Conservation (phyloP, 2,888 invertebrate species). For the Drosophila birchii region DNA sequence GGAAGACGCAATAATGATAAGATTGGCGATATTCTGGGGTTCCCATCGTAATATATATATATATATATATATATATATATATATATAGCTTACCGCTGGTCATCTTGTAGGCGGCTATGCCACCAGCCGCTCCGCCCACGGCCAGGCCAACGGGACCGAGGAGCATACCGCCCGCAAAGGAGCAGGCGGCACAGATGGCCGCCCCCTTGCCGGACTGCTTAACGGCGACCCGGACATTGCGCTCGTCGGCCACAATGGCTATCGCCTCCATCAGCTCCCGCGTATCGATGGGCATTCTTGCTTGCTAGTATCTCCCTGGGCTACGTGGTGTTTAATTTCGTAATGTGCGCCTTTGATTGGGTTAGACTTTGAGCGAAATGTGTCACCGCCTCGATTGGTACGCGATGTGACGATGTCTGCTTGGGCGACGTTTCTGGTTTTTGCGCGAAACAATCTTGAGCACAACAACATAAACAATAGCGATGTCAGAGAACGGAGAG, state of each 20-base stretch:
- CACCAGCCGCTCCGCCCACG: constrained; percentile 83
- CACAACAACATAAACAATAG: constrained; percentile 17
- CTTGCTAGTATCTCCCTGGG: neutral
- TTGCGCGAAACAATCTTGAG: neutral
- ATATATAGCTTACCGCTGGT: constrained; percentile 76
- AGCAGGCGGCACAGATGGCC: constrained; percentile 80
- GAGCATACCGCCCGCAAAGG: constrained; percentile 82
- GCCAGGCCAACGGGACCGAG: constrained; percentile 83
- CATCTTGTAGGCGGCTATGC: constrained; percentile 80
- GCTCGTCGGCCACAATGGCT: constrained; percentile 82
- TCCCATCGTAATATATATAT: neutral
- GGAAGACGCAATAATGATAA: constrained; percentile 1
- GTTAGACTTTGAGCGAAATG: constrained; percentile 31
- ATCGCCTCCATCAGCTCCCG: constrained; percentile 82
- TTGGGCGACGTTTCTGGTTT: neutral
- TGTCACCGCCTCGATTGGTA: neutral
- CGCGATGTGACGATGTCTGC: constrained; percentile 3
- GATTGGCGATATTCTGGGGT: neutral
- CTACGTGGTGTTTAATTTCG: constrained; percentile 36
- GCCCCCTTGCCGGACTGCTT: constrained; percentile 82
- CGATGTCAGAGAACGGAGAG: neutral
- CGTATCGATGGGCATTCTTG: constrained; percentile 82
- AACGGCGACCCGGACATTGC: constrained; percentile 80
- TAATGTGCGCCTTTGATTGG: constrained; percentile 5
- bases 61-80: neutral